Evolutionary conservation across 2,113 vertebrate species (phyloP).

Genomic region (Sigmodon hispidus): DNA sequence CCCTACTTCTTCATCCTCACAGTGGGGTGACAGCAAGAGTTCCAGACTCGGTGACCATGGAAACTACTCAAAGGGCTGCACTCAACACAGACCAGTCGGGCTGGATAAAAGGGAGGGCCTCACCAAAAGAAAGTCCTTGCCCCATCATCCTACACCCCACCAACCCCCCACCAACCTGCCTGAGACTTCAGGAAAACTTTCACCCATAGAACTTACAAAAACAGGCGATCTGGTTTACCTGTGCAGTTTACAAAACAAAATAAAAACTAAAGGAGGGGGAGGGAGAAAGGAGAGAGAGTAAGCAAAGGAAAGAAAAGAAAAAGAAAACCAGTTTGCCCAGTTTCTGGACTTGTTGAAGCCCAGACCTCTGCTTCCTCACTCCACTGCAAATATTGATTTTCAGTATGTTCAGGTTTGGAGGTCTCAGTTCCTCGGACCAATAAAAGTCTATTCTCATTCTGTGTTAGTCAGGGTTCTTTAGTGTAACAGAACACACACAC

Average conservation of each 20-base stretch:
- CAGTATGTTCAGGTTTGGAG: background rate
- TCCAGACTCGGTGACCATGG: background rate
- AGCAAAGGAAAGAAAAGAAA: rapidly evolving
- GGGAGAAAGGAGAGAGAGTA: too few species aligned
- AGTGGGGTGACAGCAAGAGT: background rate
- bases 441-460: background rate
- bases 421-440: too few species aligned
- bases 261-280: too few species aligned
- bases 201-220: background rate
- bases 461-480: background rate
- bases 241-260: too few species aligned
- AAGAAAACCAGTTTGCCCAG: background rate
- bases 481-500: background rate
- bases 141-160: background rate
- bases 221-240: background rate
- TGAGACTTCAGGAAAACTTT: background rate
- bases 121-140: background rate
- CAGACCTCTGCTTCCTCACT: background rate
- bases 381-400: background rate
- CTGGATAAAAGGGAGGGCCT: too few species aligned
- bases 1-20: background rate
- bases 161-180: too few species aligned
- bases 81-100: background rate
- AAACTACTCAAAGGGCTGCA: background rate
- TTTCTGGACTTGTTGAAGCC: background rate